Evolutionary conservation across 1,140 invertebrate species (phyloP), one percentile per base, ranked within the genome.

Genomic region (Drosophila mojavensis): DNA sequence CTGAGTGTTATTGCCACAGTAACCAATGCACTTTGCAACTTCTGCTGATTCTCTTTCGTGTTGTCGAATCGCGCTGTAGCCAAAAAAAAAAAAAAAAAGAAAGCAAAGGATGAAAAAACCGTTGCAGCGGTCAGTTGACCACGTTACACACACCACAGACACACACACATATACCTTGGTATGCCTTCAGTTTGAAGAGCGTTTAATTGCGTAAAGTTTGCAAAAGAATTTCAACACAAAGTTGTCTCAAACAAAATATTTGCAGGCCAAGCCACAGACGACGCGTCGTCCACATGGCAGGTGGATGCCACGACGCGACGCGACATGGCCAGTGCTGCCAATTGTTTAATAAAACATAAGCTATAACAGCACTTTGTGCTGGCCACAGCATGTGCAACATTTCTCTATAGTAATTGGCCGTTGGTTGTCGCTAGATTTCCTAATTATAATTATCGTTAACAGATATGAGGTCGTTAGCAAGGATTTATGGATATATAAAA

Each of bases 21-120:
- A 63, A 76, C 75, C 79, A 79, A 69, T 86, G 79, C 79, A 86
- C 71, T 86, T 88, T 67, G 55, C 75, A 79, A 72, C 60, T 61
- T 56, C 51, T 41, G 20, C 5, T 26, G 4, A 51, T 28, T 54
- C 36, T 47, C 24, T 60, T 54, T 36, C 15, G 17, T n/a, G 17
- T 48, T 66, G 13, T 43, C 9, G n/a, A 47, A 20, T 13, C 10
- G 9, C 15, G 26, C 10, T 51, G 13, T 10, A 50, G 28, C 39
- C 28, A 48, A 24, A 56, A 33, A 30, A 65, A 58, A 51, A 53
- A 20, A 26, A 60, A 9, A 9, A 33, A 10, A 33, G 9, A 33
- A 33, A 33, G 6, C 7, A 9, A 33, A 33, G 28, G 5, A 30
- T 30, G 36, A 39, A 39, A 39, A 39, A 13, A 3, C 11, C 11